A percentile compares a stretch with the other conserved stretches of the same genome.
Conservation (phyloP, 2,797 vertebrate species). For the Ispidina picta region DNA sequence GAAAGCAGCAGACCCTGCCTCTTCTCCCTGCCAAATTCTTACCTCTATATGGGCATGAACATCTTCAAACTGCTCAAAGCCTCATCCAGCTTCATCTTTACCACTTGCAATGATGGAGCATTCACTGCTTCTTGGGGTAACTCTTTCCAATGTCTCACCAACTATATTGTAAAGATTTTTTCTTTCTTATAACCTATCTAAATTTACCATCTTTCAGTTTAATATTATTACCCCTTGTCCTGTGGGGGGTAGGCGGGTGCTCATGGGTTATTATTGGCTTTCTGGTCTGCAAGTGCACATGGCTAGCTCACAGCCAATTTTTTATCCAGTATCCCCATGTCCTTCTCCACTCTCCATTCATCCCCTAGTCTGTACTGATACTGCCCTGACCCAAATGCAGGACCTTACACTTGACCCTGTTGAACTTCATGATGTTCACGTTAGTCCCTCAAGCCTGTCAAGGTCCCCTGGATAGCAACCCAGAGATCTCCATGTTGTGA, state of each 20-base stretch:
- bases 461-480: not conserved
- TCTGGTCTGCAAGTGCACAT: no score
- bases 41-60: not conserved
- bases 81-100: accelerated
- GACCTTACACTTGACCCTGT: not conserved
- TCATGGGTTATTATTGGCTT: no score
- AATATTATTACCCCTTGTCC: not conserved
- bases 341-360: not conserved
- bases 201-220: not conserved
- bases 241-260: not conserved
- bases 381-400: not conserved
- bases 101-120: not conserved
- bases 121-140: not conserved
- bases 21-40: not conserved
- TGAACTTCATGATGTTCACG: not conserved
- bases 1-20: not conserved
- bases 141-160: not conserved
- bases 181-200: not conserved
- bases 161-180: not conserved
- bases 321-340: no score
- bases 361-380: not conserved
- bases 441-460: not conserved
- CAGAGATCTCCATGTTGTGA: not conserved
- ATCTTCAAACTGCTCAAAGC: not conserved
- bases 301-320: no score